phyloP scores from a whole-genome alignment of 2,113 vertebrate species.

The Micromys minutus region DNA sequence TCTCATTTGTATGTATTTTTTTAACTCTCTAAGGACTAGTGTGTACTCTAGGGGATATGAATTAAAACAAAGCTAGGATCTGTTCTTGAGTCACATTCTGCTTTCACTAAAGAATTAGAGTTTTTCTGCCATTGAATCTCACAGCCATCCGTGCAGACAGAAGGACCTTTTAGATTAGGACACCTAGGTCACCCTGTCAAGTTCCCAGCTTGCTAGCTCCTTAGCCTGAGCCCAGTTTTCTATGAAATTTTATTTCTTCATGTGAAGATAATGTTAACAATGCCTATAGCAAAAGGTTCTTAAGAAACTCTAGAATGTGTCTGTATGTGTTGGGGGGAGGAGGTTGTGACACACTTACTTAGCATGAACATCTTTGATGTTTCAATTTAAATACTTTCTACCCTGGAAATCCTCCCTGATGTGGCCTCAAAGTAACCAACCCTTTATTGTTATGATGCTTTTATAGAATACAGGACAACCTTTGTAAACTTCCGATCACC shows the following conservation, averaged over 20 bases:
- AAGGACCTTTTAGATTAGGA: slow-evolving; percentile 49
- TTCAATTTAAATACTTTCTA: not conserved
- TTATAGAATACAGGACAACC: rapidly evolving
- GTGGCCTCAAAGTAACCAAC: not conserved
- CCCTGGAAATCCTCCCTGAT: not conserved
- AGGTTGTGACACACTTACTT: slow-evolving; percentile 11
- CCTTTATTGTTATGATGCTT: not conserved
- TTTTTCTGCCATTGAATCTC: not conserved
- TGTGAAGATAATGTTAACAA: slow-evolving; percentile 56
- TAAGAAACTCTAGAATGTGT: slow-evolving; percentile 59
- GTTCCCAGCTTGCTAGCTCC: not conserved
- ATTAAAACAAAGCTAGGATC: slow-evolving; percentile 34
- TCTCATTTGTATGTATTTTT: slow-evolving; percentile 54
- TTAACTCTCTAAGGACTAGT: slow-evolving; percentile 23
- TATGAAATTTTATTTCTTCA: slow-evolving; percentile 42
- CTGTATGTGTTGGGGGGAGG: not conserved
- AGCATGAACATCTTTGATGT: slow-evolving; percentile 42
- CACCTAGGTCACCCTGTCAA: not conserved
- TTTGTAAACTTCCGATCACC: not conserved
- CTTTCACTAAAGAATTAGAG: slow-evolving; percentile 19
- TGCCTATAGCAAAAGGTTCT: not conserved
- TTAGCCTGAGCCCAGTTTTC: slow-evolving; percentile 5
- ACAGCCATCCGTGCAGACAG: not conserved
- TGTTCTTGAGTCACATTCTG: slow-evolving; percentile 21
- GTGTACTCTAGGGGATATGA: slow-evolving; percentile 12